Base-by-base conservation (phyloP, 2,888 invertebrate species). In the Acanthosepion esculentum region DNA sequence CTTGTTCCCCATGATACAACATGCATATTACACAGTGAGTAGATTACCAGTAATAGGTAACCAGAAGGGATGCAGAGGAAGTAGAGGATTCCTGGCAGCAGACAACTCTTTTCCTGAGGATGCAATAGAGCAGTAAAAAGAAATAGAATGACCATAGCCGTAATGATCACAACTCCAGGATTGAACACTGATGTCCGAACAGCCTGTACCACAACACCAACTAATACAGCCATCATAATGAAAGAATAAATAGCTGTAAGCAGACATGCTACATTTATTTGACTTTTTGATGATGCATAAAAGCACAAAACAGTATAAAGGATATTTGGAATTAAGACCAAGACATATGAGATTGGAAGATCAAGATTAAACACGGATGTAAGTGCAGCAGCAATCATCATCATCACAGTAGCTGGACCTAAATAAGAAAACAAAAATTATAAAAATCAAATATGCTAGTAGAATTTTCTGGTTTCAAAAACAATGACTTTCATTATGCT, bases 1-100 rank as follows among this genome's bases (percentile, higher is more conserved):
- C 97, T 94, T 0, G 97, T 97, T 91, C 97, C 97, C 97, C 97
- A 97, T 3, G 97, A 96, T 12, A 97, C 96, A 48, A 96, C 96
- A 96, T 97, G 96, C 92, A 97, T 95, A 94, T 97, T 97, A 95
- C 96, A 95, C 91, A 97, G 95, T 3, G 97, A 97, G 95, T 97
- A 97, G 64, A 97, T 96, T 20, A 97, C 96, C 59, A 97, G 95
- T n/a, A 97, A 94, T 94, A 97, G 95, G 95, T 97, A 97, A n/a
- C 97, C 97, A 91, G 96, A 96, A 23, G 97, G 97, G 29, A 97
- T 96, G 48, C 96, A 96, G 4, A 97, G 95, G 94, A 97, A 97
- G 95, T 97, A 97, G 33, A 97, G 93, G n/a, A 96, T 94, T 26
- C 96, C 96, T 41, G 95, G 95, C 0, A 95, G 23, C n/a, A 97